These are phyloP conservation scores for Poeciliopsis prolifica DNA, from an alignment of 2,113 vertebrate species.

Conservation along the genomic window DNA sequence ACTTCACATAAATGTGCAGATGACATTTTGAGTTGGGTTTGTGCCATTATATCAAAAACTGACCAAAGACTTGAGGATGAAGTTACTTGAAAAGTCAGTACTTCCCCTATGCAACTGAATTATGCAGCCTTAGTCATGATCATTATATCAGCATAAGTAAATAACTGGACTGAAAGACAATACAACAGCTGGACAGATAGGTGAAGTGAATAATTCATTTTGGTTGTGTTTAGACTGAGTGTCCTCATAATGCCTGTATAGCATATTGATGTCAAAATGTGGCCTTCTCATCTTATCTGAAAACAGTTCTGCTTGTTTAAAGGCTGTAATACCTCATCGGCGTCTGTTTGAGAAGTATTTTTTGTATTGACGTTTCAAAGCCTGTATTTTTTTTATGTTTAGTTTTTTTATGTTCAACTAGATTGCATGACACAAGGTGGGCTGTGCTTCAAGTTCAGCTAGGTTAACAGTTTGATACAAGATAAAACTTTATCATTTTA, in stretches of 20 bases:
- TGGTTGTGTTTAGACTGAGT: not conserved
- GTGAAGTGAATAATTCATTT: not conserved
- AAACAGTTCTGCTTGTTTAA: constrained; percentile 4
- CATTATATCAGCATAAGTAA: not conserved
- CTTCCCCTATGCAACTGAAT: constrained; percentile 18
- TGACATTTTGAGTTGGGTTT: constrained; percentile 20
- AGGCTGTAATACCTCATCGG: not conserved
- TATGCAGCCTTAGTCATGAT: constrained; percentile 13
- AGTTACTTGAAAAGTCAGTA: constrained; percentile 31
- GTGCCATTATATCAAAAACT: constrained; percentile 36
- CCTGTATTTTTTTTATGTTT: not conserved
- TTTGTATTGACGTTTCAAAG: not conserved
- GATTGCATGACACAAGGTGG: constrained; percentile 8
- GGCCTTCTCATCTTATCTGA: constrained; percentile 1
- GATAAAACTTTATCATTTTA: not conserved
- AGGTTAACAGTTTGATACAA: not conserved
- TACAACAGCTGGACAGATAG: not conserved
- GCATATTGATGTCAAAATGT: not conserved
- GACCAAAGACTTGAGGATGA: constrained; percentile 47
- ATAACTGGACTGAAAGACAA: constrained; percentile 16
- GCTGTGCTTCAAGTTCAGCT: not conserved
- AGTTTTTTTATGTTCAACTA: not conserved
- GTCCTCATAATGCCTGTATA: not conserved
- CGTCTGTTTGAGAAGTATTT: constrained; percentile 10
- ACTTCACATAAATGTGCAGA: constrained; percentile 24